A percentile compares a stretch with the other conserved stretches of the same genome.
These are phyloP conservation scores for Morbakka virulenta DNA, from an alignment of 30 jellyfish, hydroid and myxozoan species.

Conservation along the genomic window DNA sequence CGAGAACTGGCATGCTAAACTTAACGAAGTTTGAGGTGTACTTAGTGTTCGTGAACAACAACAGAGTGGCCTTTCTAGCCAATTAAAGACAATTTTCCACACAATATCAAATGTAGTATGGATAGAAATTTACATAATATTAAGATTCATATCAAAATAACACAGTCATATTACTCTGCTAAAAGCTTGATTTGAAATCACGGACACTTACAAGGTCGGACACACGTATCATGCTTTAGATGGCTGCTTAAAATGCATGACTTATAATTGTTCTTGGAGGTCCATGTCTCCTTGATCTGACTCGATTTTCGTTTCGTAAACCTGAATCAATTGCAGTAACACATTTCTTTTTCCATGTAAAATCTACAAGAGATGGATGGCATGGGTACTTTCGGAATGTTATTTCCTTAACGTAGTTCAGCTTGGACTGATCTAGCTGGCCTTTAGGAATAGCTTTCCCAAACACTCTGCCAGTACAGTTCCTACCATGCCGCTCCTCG, in stretches of 20 bases:
- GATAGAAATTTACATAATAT: too few relatives aligned
- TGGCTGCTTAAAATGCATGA: neutral
- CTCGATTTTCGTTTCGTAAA: slow-evolving; percentile 82
- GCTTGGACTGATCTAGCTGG: slow-evolving; percentile 77
- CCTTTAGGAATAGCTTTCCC: slow-evolving; percentile 89
- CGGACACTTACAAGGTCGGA: too few relatives aligned
- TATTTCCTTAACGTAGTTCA: slow-evolving; percentile 78
- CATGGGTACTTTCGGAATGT: slow-evolving; percentile 94
- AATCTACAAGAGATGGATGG: slow-evolving; percentile 74
- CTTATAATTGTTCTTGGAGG: neutral
- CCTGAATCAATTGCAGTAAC: slow-evolving; percentile 97
- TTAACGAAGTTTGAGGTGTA: too few relatives aligned
- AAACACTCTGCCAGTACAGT: slow-evolving; percentile 96
- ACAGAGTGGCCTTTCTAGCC: too few relatives aligned
- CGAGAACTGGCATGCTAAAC: too few relatives aligned
- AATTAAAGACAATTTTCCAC: too few relatives aligned
- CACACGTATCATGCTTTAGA: too few relatives aligned
- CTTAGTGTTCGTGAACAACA: too few relatives aligned
- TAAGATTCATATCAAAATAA: too few relatives aligned
- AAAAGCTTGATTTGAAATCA: too few relatives aligned
- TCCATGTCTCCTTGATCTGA: slow-evolving; percentile 8
- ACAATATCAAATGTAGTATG: too few relatives aligned
- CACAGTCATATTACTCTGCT: too few relatives aligned
- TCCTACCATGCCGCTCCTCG: slow-evolving; percentile 87
- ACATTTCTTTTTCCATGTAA: slow-evolving; percentile 93